These are phyloP conservation scores for Busseola fusca DNA, from an alignment of 2,888 invertebrate genomes.

Conservation along the genomic window DNA sequence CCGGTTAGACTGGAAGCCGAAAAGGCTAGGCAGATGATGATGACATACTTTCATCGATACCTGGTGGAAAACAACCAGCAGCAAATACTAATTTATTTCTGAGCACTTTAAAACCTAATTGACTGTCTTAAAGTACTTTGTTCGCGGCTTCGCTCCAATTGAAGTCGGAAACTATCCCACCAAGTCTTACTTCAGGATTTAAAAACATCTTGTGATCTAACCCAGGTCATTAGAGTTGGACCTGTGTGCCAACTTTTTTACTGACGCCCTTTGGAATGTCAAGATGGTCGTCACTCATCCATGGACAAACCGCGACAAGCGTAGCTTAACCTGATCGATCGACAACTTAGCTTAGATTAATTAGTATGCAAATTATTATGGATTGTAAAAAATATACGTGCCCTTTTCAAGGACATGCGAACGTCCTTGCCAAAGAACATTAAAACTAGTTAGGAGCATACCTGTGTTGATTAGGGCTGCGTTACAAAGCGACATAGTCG, in stretches of 20 bases:
- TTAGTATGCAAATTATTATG: neutral
- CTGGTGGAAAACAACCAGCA: neutral
- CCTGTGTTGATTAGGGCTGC: constrained; percentile 53
- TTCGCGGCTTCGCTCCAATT: neutral
- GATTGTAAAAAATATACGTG: neutral
- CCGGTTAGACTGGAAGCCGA: too few relatives aligned
- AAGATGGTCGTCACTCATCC: too few relatives aligned
- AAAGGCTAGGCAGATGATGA: too few relatives aligned
- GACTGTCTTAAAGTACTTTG: neutral
- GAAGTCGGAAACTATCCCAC: too few relatives aligned
- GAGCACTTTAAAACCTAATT: neutral
- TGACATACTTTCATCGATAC: neutral
- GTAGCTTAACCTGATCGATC: too few relatives aligned
- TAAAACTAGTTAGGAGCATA: constrained; percentile 58
- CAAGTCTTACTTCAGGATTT: too few relatives aligned
- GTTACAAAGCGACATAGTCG: constrained; percentile 58
- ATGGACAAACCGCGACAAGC: too few relatives aligned
- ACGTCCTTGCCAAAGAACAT: constrained; percentile 18
- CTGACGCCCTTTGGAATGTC: too few relatives aligned
- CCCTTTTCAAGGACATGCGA: constrained; percentile 7
- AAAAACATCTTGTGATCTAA: too few relatives aligned
- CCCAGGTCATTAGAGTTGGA: too few relatives aligned
- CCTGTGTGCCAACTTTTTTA: too few relatives aligned
- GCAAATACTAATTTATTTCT: neutral
- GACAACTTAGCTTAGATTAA: too few relatives aligned